These are phyloP conservation scores for Marasmarcha lunaedactyla DNA, from an alignment of 2,888 invertebrate species.

Conservation along the genomic window DNA sequence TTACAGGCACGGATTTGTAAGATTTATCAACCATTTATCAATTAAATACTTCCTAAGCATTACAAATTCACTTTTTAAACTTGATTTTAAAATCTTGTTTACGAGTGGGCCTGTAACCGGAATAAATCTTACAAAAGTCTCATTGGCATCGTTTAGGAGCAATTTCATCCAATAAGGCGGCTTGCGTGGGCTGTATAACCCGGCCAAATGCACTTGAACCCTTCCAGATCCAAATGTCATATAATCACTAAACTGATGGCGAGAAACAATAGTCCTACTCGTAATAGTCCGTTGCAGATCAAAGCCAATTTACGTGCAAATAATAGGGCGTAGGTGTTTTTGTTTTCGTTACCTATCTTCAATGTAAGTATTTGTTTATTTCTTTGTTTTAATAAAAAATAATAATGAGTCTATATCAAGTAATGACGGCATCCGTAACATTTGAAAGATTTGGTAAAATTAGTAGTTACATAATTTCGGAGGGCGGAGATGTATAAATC, in stretches of 20 bases:
- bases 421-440: too few relatives aligned
- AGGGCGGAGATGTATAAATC: too few relatives aligned
- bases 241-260: constrained; percentile 14
- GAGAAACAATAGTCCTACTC: constrained; percentile 17
- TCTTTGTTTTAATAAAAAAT: too few relatives aligned
- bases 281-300: constrained; percentile 25
- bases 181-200: constrained; percentile 47
- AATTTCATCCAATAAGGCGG: constrained; percentile 64
- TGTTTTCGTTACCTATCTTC: constrained; percentile 7
- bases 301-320: constrained; percentile 40
- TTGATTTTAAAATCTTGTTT: too few relatives aligned
- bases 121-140: constrained; percentile 34
- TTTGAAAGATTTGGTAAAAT: too few relatives aligned
- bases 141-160: constrained; percentile 66
- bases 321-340: constrained; percentile 44
- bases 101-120: not conserved
- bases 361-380: too few relatives aligned
- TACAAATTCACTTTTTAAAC: too few relatives aligned
- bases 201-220: constrained; percentile 35
- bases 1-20: too few relatives aligned
- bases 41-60: too few relatives aligned
- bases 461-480: too few relatives aligned
- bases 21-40: too few relatives aligned
- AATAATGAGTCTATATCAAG: too few relatives aligned
- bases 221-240: constrained; percentile 15